Base-by-base conservation (phyloP, 2,888 invertebrate genomes). In the Villa cingulata region DNA sequence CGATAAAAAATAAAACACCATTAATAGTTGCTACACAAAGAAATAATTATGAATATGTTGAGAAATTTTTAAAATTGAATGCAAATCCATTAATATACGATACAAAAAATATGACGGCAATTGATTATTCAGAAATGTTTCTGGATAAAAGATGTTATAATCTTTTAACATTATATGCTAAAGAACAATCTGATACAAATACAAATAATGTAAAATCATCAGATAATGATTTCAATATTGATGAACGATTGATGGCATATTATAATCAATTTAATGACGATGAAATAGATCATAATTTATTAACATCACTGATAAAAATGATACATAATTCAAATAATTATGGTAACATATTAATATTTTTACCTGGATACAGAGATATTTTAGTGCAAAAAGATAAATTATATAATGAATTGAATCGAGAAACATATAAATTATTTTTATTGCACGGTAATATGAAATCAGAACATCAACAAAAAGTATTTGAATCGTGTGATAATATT, bases 331-430 rank as follows among this genome's bases (percentile, higher is more conserved):
- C 81, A 55, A 15, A 3, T 6, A 68, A 73, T 1, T 71, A 74
- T 40, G 86, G 87, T 17, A 81, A 86, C 38, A 81, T 95, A 39
- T 73, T 97, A 37, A 74, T 96, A 0, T 97, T 96, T 67, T 70
- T 97, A 15, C 90, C 96, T 0, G 95, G 95, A 0, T 96, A 91
- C 63, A 91, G 92, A 60, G 94, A 96, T 46, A 95, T 97, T 54
- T 81, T 86, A 4, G 72, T 74, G 0, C 68, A 89, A 48, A 72
- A 83, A 48, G 86, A 88, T 41, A 65, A 74, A 51, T 76, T 87
- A 32, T 48, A 55, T 1, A 50, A 52, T 19, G 57, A 59, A 7
- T 51, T 62, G 2, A 56, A 58, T 1, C 38, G 44, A 2, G 57
- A 55, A 18, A 54, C 49, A 17, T 66, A 50, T 52, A 76, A 77